These are phyloP conservation scores for Molossus alvarezi DNA, from an alignment of 2,797 vertebrate species.

Conservation along the genomic window DNA sequence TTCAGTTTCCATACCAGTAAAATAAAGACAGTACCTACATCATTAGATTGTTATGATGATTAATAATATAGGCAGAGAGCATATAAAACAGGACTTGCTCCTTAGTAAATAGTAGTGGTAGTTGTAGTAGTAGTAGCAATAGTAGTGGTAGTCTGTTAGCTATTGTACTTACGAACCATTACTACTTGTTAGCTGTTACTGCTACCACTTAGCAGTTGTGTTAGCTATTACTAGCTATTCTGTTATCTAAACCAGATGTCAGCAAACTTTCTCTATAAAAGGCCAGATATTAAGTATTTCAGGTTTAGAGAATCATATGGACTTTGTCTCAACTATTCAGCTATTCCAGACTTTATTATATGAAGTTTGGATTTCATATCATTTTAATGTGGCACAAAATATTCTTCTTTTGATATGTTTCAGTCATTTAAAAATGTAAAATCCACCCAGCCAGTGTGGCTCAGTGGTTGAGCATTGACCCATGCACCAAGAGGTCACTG, in stretches of 20 bases:
- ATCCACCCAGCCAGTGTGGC: not conserved
- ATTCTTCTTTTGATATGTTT: not conserved
- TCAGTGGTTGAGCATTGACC: too few relatives aligned
- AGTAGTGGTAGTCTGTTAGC: not conserved
- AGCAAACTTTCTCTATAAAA: not conserved
- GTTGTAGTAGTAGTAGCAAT: not conserved
- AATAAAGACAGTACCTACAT: constrained; percentile 9
- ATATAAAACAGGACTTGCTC: not conserved
- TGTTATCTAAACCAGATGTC: not conserved
- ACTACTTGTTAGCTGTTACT: not conserved
- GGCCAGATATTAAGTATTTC: not conserved
- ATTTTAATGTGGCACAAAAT: not conserved
- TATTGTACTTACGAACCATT: not conserved
- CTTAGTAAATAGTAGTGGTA: not conserved
- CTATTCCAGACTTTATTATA: not conserved
- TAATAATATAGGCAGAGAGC: not conserved
- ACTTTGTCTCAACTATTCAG: not conserved
- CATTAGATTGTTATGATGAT: not conserved
- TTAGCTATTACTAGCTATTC: not conserved
- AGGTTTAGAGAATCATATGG: not conserved
- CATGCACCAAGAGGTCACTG: too few relatives aligned
- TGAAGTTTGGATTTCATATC: constrained; percentile 19
- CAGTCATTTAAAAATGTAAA: constrained; percentile 12
- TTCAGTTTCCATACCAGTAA: not conserved
- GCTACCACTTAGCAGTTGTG: not conserved